Conservation (phyloP, 2,888 invertebrate genomes). For the Phania funesta region DNA sequence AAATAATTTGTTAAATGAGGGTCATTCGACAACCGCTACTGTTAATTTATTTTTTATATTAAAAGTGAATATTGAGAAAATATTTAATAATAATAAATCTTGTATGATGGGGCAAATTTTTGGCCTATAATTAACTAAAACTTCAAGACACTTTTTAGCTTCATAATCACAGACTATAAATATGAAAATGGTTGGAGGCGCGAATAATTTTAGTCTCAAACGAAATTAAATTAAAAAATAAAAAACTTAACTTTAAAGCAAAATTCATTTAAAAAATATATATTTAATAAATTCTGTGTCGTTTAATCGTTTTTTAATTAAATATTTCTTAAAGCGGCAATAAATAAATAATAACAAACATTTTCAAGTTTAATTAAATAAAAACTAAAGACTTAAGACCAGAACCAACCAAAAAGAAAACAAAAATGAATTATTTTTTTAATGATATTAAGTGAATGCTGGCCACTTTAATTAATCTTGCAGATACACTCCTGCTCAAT, state of each 20-base stretch:
- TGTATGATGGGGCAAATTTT: neutral
- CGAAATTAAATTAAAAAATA: too few species aligned
- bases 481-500: too few species aligned
- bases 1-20: slow-evolving; percentile 46
- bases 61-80: slow-evolving; percentile 27
- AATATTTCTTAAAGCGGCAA: too few species aligned
- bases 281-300: too few species aligned
- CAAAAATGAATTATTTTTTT: too few species aligned
- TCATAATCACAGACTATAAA: too few species aligned
- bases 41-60: slow-evolving; percentile 5
- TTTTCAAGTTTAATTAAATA: neutral
- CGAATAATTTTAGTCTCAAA: neutral
- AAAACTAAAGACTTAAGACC: slow-evolving; percentile 74
- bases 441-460: too few species aligned
- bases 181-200: too few species aligned
- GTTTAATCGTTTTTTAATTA: too few species aligned
- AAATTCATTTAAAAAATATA: too few species aligned
- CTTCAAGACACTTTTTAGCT: slow-evolving; percentile 15
- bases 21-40: slow-evolving; percentile 16
- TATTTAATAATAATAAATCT: slow-evolving; percentile 6
- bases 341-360: neutral
- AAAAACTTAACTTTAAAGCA: too few species aligned
- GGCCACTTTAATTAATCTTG: too few species aligned
- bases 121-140: neutral
- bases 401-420: slow-evolving; percentile 67